phyloP scores from a whole-genome alignment of 2,888 invertebrate species.

The Bombylius discolor region DNA sequence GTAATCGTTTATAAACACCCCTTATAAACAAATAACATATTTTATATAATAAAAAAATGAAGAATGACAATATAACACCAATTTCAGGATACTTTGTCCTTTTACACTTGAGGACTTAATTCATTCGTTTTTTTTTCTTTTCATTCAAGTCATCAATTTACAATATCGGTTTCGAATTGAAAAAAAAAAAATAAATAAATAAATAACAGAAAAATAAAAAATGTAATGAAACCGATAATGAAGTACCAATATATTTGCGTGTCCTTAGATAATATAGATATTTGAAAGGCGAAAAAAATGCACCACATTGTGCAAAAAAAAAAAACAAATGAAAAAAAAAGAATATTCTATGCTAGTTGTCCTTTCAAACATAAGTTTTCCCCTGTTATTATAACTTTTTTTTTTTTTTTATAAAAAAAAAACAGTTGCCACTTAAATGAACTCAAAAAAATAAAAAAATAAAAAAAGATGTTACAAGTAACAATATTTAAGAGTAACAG shows the following conservation, averaged over 20 bases:
- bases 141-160: neutral
- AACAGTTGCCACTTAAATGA: slow-evolving; percentile 9
- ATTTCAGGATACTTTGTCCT: neutral
- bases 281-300: neutral
- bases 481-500: neutral
- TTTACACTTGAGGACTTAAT: too few relatives aligned
- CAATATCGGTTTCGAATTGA: neutral
- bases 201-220: too few relatives aligned
- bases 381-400: too few relatives aligned
- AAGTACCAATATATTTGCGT: neutral
- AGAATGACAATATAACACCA: neutral
- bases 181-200: neutral
- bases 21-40: slow-evolving; percentile 3
- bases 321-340: neutral
- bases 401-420: neutral
- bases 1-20: slow-evolving; percentile 11
- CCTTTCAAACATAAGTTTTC: slow-evolving; percentile 11
- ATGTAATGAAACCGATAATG: neutral
- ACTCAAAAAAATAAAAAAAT: slow-evolving; percentile 1
- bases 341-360: neutral
- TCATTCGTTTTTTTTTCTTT: neutral
- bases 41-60: neutral
- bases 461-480: neutral
- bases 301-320: slow-evolving; percentile 1
- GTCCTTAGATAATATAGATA: neutral